Evolutionary conservation across 1,140 invertebrate species (phyloP), one percentile per base, ranked within the genome.

Genomic region (Hormaphis cornu): DNA sequence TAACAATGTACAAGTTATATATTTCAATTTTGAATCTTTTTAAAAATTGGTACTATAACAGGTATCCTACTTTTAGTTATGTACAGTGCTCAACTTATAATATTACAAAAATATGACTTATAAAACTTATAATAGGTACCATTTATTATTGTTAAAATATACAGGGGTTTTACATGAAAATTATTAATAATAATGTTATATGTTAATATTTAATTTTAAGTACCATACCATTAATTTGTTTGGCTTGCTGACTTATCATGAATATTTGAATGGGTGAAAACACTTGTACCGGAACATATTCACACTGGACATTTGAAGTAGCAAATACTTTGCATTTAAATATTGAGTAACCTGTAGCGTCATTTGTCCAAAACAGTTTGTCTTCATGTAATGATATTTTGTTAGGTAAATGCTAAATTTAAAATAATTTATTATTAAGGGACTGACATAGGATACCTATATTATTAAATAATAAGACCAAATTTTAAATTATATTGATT

Each of bases 331-430:
- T 66, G 35, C 61, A 66, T 50, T 66, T 66, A 30, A 48, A 66
- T 33, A 66, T 66, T 8, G 61, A 24, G 7, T 33, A 66, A 0
- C 61, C 61, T 3, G 61, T 66, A 22, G 30, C 44, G 24, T 35
- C 88, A 75, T 95, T 91, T 42, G 86, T 90, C 90, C 93, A 96
- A 75, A 88, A 96, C 1, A 97, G 74, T 12, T 80, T 83, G 77
- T 95, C 86, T 78, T 95, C 93, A 77, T 95, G 95, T 2, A 97
- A 84, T 1, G 87, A 83, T 59, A 97, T 80, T 1, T 89, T 85
- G 76, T 88, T 91, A 0, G 93, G 92, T 79, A 46, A 22, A 33
- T 66, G 42, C 61, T 66, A 48, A 24, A 42, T 33, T n/a, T 22
- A 48, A 50, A 33, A 35, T 35, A 7, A 28, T 33, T 26, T 4